Conservation (phyloP, 2,888 invertebrate genomes). For the Andricus curvator region DNA sequence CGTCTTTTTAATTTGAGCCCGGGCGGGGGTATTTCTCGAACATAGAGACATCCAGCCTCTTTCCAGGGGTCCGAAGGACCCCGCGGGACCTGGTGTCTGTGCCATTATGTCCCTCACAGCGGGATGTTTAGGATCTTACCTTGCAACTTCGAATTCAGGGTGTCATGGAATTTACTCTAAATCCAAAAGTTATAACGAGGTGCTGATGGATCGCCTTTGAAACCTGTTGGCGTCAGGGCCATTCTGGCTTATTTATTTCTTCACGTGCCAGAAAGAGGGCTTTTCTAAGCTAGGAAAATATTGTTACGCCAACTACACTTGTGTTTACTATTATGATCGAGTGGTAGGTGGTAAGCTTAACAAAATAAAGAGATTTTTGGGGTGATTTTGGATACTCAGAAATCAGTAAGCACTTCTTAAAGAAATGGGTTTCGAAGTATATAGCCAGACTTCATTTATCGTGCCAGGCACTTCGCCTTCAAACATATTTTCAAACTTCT, state of each 20-base stretch:
- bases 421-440: background rate
- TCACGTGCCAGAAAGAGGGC: background rate
- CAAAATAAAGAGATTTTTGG: background rate
- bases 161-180: background rate
- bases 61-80: constrained; percentile 18
- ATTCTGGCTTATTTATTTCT: background rate
- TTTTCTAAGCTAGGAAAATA: background rate
- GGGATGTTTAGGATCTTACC: constrained; percentile 5
- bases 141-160: constrained; percentile 7
- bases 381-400: background rate
- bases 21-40: background rate
- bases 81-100: background rate
- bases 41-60: constrained; percentile 22
- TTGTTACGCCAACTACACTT: background rate
- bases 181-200: background rate
- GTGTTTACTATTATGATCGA: background rate
- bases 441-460: too few relatives aligned
- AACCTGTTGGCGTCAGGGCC: background rate
- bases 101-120: constrained; percentile 14
- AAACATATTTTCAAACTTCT: too few relatives aligned
- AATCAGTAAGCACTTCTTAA: background rate
- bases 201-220: constrained; percentile 2
- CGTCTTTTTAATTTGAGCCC: constrained; percentile 18
- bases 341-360: constrained; percentile 3
- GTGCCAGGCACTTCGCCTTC: too few relatives aligned